These are phyloP conservation scores for Chrysochloris asiatica DNA, from an alignment of 2,113 vertebrate genomes.

Conservation along the genomic window DNA sequence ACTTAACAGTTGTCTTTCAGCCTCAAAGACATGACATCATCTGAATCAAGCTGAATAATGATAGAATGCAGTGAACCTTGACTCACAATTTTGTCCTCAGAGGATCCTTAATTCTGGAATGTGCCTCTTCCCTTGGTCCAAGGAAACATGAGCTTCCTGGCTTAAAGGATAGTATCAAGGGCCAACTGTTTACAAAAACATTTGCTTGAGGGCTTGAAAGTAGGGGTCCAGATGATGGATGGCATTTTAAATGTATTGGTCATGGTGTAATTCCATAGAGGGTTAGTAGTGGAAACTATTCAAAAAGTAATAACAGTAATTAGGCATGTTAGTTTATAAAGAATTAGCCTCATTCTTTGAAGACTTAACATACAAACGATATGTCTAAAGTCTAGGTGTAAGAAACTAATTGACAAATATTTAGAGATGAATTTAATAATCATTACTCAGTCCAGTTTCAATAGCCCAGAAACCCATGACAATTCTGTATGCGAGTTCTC, in stretches of 20 bases:
- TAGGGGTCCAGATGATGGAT: conserved; percentile 36
- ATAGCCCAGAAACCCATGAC: conserved; percentile 54
- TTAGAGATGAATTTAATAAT: conserved; percentile 59
- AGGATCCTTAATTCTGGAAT: conserved; percentile 61
- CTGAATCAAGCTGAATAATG: conserved; percentile 23
- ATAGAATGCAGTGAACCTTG: conserved; percentile 26
- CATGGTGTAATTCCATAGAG: conserved; percentile 15
- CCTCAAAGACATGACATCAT: conserved; percentile 53
- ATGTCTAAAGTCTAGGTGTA: conserved; percentile 66
- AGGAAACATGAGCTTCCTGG: conserved; percentile 57
- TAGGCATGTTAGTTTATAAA: conserved; percentile 31
- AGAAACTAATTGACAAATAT: conserved; percentile 62
- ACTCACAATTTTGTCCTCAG: conserved; percentile 55
- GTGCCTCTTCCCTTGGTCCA: conserved; percentile 46
- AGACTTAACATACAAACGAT: conserved; percentile 9
- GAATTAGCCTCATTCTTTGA: conserved; percentile 42
- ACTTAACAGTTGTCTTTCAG: neutral
- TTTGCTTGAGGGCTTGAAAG: conserved; percentile 36
- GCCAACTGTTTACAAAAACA: conserved; percentile 67
- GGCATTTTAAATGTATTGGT: conserved; percentile 52
- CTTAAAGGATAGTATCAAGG: neutral
- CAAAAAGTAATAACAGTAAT: conserved; percentile 35
- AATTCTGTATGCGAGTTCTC: conserved; percentile 58
- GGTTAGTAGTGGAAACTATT: conserved; percentile 35
- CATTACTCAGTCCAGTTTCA: conserved; percentile 42